Percentiles rank a stretch among this genome's conserved stretches.
These are phyloP conservation scores for Sebastes hopkinsi DNA, from an alignment of 2,797 vertebrate species.

Conservation along the genomic window DNA sequence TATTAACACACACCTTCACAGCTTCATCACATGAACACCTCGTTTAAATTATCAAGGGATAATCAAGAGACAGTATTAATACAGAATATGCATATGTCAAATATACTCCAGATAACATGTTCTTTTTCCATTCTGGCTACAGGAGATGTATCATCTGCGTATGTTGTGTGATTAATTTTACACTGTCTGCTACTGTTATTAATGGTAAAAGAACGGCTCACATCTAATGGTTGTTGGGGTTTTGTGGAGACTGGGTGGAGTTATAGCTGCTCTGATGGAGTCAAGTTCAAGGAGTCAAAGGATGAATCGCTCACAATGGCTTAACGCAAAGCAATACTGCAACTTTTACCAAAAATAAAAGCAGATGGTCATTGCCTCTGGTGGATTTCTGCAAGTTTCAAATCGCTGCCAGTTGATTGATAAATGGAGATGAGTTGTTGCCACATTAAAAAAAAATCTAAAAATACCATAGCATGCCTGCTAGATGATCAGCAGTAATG, in stretches of 20 bases:
- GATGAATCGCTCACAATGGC: not conserved
- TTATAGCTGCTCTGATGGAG: not conserved
- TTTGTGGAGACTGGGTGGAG: no score
- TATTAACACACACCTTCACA: not conserved
- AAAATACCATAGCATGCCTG: not conserved
- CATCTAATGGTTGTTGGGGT: not conserved
- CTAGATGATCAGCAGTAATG: not conserved
- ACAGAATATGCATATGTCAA: not conserved
- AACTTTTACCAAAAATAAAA: not conserved
- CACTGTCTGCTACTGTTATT: not conserved
- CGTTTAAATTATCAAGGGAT: not conserved
- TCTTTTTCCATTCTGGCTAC: not conserved
- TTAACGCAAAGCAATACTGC: not conserved
- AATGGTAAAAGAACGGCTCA: not conserved
- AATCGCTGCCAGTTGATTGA: not conserved
- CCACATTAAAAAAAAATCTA: not conserved
- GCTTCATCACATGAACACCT: not conserved
- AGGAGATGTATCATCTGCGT: not conserved
- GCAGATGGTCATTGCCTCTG: not conserved
- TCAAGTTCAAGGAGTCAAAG: not conserved
- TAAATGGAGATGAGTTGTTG: not conserved
- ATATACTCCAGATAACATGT: not conserved
- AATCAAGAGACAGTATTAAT: not conserved
- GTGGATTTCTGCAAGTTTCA: not conserved
- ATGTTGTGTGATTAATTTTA: not conserved